Conservation (phyloP, 2,888 invertebrate genomes). For the Spilosoma lubricipeda region DNA sequence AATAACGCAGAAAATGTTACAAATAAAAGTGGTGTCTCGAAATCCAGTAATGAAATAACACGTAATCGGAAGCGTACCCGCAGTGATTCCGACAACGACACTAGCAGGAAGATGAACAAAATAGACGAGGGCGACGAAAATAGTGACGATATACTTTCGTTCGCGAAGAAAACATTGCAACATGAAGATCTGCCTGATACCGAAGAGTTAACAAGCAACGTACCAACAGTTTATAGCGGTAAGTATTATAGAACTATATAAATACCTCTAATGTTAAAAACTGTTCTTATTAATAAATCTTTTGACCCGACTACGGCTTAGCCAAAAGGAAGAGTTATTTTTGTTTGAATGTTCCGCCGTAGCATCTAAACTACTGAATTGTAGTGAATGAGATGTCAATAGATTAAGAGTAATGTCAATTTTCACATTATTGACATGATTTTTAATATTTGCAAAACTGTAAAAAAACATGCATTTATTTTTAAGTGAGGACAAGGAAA, state of each 20-base stretch:
- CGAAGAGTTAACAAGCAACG: constrained; percentile 70
- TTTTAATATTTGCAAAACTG: no score
- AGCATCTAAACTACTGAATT: no score
- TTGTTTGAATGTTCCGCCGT: no score
- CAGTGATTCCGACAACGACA: constrained; percentile 69
- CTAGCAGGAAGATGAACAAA: constrained; percentile 72
- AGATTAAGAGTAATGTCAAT: no score
- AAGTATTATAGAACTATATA: constrained; percentile 40
- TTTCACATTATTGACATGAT: no score
- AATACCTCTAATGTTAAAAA: neutral
- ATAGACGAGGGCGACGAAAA: constrained; percentile 68
- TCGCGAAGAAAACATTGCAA: constrained; percentile 78
- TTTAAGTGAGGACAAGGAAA: no score
- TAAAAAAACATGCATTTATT: no score
- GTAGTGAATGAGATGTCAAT: no score
- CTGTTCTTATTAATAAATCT: neutral
- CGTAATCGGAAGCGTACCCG: constrained; percentile 71
- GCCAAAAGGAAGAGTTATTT: no score
- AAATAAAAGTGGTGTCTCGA: constrained; percentile 41
- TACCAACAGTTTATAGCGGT: constrained; percentile 68
- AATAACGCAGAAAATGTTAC: constrained; percentile 48
- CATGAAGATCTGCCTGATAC: constrained; percentile 74
- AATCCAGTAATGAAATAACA: constrained; percentile 36
- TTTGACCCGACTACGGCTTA: neutral
- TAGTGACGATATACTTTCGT: constrained; percentile 70